Evolutionary conservation across 1,140 invertebrate genomes (phyloP).

Genomic region (Drosophila lacteicornis): DNA sequence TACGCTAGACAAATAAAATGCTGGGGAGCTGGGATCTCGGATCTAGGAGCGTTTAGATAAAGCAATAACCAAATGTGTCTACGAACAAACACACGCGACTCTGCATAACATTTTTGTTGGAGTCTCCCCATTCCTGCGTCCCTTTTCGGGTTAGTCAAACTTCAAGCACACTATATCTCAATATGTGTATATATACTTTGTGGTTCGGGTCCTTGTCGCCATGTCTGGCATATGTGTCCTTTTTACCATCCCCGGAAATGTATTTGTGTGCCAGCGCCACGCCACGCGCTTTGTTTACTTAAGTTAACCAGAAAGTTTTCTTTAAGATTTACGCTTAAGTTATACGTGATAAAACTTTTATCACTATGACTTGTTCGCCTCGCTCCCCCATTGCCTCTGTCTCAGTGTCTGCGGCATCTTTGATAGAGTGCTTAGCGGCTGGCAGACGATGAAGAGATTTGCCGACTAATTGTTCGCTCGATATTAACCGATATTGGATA

Average conservation of each 20-base stretch:
- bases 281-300: slow-evolving; percentile 70
- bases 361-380: slow-evolving; percentile 70
- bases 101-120: slow-evolving; percentile 66
- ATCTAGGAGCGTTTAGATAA: slow-evolving; percentile 71
- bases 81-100: slow-evolving; percentile 64
- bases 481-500: slow-evolving; percentile 28
- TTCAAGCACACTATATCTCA: slow-evolving; percentile 66
- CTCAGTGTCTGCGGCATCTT: slow-evolving; percentile 51
- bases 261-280: slow-evolving; percentile 21
- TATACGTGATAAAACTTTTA: slow-evolving; percentile 84
- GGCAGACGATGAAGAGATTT: slow-evolving; percentile 31
- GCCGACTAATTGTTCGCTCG: slow-evolving; percentile 28
- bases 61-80: slow-evolving; percentile 79
- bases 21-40: not conserved
- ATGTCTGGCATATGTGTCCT: slow-evolving; percentile 54
- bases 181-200: slow-evolving; percentile 36
- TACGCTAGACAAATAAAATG: slow-evolving; percentile 81
- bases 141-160: slow-evolving; percentile 50
- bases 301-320: slow-evolving; percentile 83
- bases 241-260: slow-evolving; percentile 8
- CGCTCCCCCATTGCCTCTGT: slow-evolving; percentile 14
- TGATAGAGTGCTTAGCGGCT: slow-evolving; percentile 56
- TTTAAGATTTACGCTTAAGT: slow-evolving; percentile 84
- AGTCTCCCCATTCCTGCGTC: slow-evolving; percentile 1
- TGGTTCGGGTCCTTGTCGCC: slow-evolving; percentile 38